Conservation (phyloP, 1,140 invertebrate genomes). For the Harlomillsia oculata region DNA sequence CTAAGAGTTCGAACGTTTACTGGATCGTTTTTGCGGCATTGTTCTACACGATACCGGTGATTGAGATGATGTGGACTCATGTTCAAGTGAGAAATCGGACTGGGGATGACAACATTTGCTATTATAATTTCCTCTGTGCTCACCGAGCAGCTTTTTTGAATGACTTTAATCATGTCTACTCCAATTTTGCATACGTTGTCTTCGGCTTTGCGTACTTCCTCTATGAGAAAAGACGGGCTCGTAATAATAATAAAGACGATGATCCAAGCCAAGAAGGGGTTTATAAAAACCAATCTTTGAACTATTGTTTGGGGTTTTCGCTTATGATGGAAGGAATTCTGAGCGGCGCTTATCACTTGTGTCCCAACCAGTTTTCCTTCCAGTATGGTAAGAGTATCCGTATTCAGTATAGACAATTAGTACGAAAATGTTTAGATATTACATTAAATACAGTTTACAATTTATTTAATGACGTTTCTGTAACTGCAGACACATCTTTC, state of each 20-base stretch:
- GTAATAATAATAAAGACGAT: background rate
- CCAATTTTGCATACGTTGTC: slow-evolving; percentile 77
- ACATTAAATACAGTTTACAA: background rate
- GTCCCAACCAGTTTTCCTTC: slow-evolving; percentile 78
- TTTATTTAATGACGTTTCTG: background rate
- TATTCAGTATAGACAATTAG: too few relatives aligned
- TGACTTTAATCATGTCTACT: slow-evolving; percentile 79
- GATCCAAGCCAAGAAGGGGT: background rate
- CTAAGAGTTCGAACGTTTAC: too few relatives aligned
- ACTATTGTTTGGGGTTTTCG: slow-evolving; percentile 51
- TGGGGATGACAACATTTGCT: slow-evolving; percentile 84
- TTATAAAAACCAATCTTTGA: too few relatives aligned
- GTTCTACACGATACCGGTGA: too few relatives aligned
- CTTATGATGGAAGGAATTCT: slow-evolving; percentile 79
- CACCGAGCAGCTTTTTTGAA: slow-evolving; percentile 61
- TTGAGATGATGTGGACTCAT: too few relatives aligned
- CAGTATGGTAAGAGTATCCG: slow-evolving; percentile 74
- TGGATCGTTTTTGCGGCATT: too few relatives aligned
- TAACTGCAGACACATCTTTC: slow-evolving; percentile 50
- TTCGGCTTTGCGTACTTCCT: slow-evolving; percentile 60
- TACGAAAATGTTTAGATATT: too few relatives aligned
- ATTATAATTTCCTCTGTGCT: slow-evolving; percentile 84
- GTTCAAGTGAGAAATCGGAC: too few relatives aligned
- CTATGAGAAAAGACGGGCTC: slow-evolving; percentile 50
- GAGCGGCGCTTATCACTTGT: slow-evolving; percentile 76